Evolutionary conservation across 2,113 vertebrate genomes (phyloP).

Genomic region (Takifugu bimaculatus): DNA sequence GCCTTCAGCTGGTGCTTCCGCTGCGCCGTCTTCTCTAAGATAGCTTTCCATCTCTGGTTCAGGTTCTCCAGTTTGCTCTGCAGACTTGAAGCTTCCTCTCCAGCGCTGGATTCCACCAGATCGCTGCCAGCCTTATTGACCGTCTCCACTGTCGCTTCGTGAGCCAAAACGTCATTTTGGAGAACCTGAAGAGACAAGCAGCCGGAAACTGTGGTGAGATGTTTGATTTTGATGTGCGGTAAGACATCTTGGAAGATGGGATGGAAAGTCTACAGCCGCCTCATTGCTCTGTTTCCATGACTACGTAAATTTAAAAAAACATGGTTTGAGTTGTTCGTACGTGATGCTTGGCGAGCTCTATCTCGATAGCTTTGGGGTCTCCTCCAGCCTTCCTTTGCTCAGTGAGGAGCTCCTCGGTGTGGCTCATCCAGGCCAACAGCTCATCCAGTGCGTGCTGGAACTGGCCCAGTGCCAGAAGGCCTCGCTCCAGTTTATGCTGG

Average conservation of each 20-base stretch:
- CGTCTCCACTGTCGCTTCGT: conserved; percentile 89
- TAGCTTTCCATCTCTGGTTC: conserved; percentile 87
- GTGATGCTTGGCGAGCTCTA: conserved; percentile 97
- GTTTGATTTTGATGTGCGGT: too few species aligned
- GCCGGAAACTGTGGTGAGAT: background rate
- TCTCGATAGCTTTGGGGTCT: conserved; percentile 96
- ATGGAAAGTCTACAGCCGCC: background rate
- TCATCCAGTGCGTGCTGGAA: conserved; percentile 97
- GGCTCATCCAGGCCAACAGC: conserved; percentile 89
- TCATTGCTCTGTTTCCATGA: background rate
- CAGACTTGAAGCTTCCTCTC: conserved; percentile 91
- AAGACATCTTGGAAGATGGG: too few species aligned
- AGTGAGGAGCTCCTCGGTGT: conserved; percentile 89
- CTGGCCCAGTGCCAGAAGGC: conserved; percentile 92
- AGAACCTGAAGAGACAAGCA: conserved; percentile 78
- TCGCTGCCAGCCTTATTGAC: conserved; percentile 93
- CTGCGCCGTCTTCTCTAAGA: conserved; percentile 87
- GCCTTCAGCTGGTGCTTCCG: conserved; percentile 88
- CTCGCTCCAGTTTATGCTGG: conserved; percentile 95
- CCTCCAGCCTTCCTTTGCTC: conserved; percentile 91
- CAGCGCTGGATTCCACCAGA: conserved; percentile 86
- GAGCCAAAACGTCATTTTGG: conserved; percentile 93
- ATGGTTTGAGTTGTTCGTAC: conserved; percentile 71
- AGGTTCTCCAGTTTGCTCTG: conserved; percentile 88
- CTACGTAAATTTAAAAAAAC: background rate